Evolutionary conservation across 1,140 invertebrate genomes (phyloP).

Genomic region (Drosophila neocordata): DNA sequence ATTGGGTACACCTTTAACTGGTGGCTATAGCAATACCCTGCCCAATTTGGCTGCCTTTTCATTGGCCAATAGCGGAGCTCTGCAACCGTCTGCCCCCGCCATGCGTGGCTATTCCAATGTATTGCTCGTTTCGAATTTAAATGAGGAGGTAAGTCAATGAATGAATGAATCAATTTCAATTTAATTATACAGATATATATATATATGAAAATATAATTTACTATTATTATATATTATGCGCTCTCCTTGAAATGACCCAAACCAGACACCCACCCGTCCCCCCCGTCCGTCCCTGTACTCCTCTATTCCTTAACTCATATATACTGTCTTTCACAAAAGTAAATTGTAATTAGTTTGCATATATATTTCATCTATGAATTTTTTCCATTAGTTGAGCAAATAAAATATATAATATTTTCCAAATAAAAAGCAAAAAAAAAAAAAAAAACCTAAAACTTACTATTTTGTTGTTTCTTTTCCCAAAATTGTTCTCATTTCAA

Average conservation of each 20-base stretch:
- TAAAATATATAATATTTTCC: background rate
- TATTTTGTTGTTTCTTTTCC: background rate
- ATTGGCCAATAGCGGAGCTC: constrained; percentile 85
- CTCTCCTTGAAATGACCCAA: too few relatives aligned
- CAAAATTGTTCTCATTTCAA: background rate
- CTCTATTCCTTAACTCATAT: background rate
- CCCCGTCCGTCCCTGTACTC: background rate
- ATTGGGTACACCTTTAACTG: constrained; percentile 87
- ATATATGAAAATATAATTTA: too few relatives aligned
- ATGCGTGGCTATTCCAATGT: constrained; percentile 90
- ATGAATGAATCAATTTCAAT: background rate
- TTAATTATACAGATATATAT: too few relatives aligned
- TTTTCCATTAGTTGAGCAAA: constrained; percentile 24
- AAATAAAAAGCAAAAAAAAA: too few relatives aligned
- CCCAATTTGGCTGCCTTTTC: constrained; percentile 90
- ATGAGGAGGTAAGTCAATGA: constrained; percentile 91
- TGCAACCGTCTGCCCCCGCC: constrained; percentile 86
- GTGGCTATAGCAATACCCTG: constrained; percentile 88
- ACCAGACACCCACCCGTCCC: background rate
- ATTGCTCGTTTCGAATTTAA: constrained; percentile 94
- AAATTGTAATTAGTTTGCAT: constrained; percentile 61
- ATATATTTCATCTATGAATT: constrained; percentile 46
- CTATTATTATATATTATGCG: too few relatives aligned
- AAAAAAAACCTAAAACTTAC: constrained; percentile 15
- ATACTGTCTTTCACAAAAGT: constrained; percentile 32